These are phyloP conservation scores for Grapholita molesta DNA, from an alignment of 1,140 invertebrate genomes.

Conservation along the genomic window DNA sequence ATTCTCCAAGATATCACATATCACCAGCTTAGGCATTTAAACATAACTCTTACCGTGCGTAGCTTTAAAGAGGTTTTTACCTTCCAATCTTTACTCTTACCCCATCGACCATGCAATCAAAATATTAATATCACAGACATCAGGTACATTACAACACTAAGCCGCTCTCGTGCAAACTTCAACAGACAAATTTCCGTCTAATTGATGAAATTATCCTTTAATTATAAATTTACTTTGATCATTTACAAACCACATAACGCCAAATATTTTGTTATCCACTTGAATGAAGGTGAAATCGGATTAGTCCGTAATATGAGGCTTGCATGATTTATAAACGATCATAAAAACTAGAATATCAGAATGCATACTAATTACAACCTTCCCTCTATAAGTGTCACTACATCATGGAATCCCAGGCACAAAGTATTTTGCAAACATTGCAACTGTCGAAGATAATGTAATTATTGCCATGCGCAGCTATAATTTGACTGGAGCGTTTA, in stretches of 20 bases:
- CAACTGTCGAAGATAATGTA: too few relatives aligned
- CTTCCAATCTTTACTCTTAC: background rate
- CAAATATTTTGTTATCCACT: too few relatives aligned
- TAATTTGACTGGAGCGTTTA: too few relatives aligned
- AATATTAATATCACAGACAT: slow-evolving; percentile 41
- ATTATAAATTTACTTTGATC: background rate
- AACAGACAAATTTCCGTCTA: slow-evolving; percentile 12
- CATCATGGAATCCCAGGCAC: too few relatives aligned
- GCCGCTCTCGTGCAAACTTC: background rate
- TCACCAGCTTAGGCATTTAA: background rate
- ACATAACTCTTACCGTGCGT: background rate
- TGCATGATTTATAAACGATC: background rate
- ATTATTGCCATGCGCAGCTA: too few relatives aligned
- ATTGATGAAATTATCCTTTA: slow-evolving; percentile 20
- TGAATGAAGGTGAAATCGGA: too few relatives aligned
- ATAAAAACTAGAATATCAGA: background rate
- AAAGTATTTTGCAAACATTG: too few relatives aligned
- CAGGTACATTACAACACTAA: slow-evolving; percentile 15
- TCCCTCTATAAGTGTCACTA: background rate
- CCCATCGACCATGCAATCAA: slow-evolving; percentile 33
- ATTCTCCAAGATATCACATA: background rate
- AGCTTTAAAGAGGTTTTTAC: background rate
- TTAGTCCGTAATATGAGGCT: background rate
- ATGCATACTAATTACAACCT: background rate
- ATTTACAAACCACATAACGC: background rate